These are phyloP conservation scores for Oceanodroma leucorhoa DNA, from an alignment of 2,797 vertebrate species.

Conservation along the genomic window DNA sequence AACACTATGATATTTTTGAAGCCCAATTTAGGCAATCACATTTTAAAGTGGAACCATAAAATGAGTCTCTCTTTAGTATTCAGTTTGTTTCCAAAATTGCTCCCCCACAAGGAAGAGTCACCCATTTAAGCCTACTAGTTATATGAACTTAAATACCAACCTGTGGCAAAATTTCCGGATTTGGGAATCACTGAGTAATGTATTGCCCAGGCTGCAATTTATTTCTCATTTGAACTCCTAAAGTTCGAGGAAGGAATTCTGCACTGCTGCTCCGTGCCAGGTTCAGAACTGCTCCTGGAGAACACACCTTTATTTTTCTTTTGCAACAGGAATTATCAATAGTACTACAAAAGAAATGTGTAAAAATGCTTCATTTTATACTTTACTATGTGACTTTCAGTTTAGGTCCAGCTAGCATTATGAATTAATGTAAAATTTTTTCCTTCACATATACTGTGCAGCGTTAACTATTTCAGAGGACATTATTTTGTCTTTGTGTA, in stretches of 20 bases:
- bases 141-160: background rate
- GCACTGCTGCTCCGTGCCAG: background rate
- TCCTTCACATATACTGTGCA: background rate
- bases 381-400: background rate
- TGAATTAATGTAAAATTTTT: background rate
- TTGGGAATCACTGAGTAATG: background rate
- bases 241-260: background rate
- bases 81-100: background rate
- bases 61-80: background rate
- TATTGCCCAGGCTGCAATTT: background rate
- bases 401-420: conserved; percentile 30
- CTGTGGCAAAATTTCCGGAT: background rate
- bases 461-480: background rate
- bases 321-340: background rate
- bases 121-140: background rate
- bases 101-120: background rate
- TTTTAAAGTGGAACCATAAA: background rate
- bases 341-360: background rate
- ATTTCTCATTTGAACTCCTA: background rate
- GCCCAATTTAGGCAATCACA: background rate
- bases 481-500: background rate
- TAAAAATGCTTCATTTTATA: background rate
- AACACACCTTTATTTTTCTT: background rate
- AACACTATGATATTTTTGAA: background rate
- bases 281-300: conserved; percentile 8